Evolutionary conservation across 1,140 invertebrate species (phyloP).

Genomic region (Hesperophylax magnus): DNA sequence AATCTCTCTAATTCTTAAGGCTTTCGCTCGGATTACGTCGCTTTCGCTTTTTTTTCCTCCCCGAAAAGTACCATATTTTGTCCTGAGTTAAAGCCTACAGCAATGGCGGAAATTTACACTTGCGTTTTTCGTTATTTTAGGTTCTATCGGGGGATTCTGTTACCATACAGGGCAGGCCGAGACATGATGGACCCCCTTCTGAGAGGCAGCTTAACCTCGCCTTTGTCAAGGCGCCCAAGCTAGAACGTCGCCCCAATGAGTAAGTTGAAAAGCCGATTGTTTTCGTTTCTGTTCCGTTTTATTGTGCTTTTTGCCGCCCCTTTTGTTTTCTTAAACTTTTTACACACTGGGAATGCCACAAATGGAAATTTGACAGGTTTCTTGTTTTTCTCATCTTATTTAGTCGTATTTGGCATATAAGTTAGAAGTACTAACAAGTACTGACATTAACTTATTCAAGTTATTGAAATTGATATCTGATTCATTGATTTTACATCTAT

Average conservation of each 20-base stretch:
- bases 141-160: conserved; percentile 92
- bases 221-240: conserved; percentile 92
- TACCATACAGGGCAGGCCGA: conserved; percentile 85
- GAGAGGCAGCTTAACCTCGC: conserved; percentile 93
- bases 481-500: no score
- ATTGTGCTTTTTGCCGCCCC: no score
- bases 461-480: no score
- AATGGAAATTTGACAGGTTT: no score
- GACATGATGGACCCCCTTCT: conserved; percentile 86
- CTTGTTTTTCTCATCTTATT: no score
- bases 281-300: no score
- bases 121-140: conserved; percentile 68
- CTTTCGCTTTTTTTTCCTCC: not conserved
- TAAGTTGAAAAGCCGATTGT: not conserved
- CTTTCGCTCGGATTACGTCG: not conserved
- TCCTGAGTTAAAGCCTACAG: not conserved
- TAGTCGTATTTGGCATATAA: no score
- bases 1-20: not conserved
- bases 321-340: no score
- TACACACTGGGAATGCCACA: no score
- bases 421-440: no score
- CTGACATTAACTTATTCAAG: no score
- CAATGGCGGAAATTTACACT: not conserved
- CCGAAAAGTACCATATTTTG: not conserved
- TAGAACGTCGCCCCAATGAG: conserved; percentile 82